phyloP scores from a whole-genome alignment of 2,888 invertebrate species.

The Hyppa rectilinea region DNA sequence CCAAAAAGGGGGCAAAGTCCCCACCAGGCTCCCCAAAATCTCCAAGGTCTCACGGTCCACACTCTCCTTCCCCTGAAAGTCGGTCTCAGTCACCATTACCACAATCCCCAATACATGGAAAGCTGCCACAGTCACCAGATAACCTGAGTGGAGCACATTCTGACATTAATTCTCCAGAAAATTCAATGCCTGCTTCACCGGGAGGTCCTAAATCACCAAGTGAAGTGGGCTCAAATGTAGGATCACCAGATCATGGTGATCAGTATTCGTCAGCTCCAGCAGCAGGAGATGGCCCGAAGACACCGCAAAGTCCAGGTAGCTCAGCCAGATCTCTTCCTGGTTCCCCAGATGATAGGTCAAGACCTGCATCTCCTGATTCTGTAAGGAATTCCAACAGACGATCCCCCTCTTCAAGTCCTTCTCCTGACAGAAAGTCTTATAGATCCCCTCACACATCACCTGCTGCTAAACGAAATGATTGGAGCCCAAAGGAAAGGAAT shows the following conservation, averaged over 20 bases:
- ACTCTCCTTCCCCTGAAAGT: slow-evolving; percentile 80
- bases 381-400: slow-evolving; percentile 74
- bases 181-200: slow-evolving; percentile 84
- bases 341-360: slow-evolving; percentile 79
- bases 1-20: slow-evolving; percentile 83
- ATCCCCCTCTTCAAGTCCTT: slow-evolving; percentile 81
- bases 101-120: slow-evolving; percentile 69
- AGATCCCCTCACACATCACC: slow-evolving; percentile 74
- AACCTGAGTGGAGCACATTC: slow-evolving; percentile 86
- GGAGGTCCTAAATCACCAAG: slow-evolving; percentile 85
- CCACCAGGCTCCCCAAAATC: slow-evolving; percentile 73
- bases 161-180: slow-evolving; percentile 87
- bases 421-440: slow-evolving; percentile 80
- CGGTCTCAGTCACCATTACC: slow-evolving; percentile 78
- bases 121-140: slow-evolving; percentile 79
- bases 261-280: slow-evolving; percentile 76
- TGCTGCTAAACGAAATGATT: slow-evolving; percentile 76
- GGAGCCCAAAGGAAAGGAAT: slow-evolving; percentile 81
- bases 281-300: slow-evolving; percentile 82
- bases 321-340: slow-evolving; percentile 78
- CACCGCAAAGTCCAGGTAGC: slow-evolving; percentile 82
- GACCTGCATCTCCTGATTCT: slow-evolving; percentile 82
- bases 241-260: slow-evolving; percentile 78
- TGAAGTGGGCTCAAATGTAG: slow-evolving; percentile 76
- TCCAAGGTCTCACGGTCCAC: slow-evolving; percentile 73